Conservation (phyloP, 2,113 vertebrate genomes). For the Leucoraja erinaceus region DNA sequence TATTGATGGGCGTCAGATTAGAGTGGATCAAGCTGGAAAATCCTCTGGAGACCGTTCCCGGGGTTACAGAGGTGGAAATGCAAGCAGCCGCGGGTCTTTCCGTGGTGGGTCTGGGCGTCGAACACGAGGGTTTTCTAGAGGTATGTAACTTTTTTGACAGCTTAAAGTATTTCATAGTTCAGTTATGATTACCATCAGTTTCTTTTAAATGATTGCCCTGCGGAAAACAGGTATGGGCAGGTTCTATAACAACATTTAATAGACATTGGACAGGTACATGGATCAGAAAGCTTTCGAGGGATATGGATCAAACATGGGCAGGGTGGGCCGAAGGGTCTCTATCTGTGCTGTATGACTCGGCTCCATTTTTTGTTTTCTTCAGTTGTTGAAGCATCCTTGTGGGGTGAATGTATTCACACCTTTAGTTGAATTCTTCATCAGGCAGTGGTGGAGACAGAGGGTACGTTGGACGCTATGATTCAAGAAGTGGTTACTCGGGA, state of each 20-base stretch:
- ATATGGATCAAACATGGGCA: too few species aligned
- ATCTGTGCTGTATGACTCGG: neutral
- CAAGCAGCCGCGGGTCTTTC: slow-evolving; percentile 70
- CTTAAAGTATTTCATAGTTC: neutral
- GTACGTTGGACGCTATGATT: slow-evolving; percentile 68
- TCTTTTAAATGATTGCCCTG: neutral
- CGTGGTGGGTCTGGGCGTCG: slow-evolving; percentile 71
- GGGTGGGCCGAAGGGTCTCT: too few species aligned
- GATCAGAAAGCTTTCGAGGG: too few species aligned
- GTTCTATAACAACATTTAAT: too few species aligned
- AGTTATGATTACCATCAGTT: neutral
- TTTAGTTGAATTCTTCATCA: slow-evolving; percentile 36
- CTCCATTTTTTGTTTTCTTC: neutral
- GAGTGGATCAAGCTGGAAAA: slow-evolving; percentile 92
- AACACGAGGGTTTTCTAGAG: slow-evolving; percentile 65
- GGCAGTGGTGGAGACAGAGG: slow-evolving; percentile 64
- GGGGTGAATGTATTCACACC: neutral
- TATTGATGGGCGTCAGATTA: slow-evolving; percentile 82
- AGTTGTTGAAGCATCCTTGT: neutral
- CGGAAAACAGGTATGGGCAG: too few species aligned
- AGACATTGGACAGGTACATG: too few species aligned
- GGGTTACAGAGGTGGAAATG: slow-evolving; percentile 63
- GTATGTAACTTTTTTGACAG: slow-evolving; percentile 47
- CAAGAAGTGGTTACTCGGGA: slow-evolving; percentile 65
- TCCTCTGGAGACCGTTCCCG: slow-evolving; percentile 64